phyloP scores from a whole-genome alignment of 1,140 invertebrate genomes.

The Bombus haemorrhoidalis region DNA sequence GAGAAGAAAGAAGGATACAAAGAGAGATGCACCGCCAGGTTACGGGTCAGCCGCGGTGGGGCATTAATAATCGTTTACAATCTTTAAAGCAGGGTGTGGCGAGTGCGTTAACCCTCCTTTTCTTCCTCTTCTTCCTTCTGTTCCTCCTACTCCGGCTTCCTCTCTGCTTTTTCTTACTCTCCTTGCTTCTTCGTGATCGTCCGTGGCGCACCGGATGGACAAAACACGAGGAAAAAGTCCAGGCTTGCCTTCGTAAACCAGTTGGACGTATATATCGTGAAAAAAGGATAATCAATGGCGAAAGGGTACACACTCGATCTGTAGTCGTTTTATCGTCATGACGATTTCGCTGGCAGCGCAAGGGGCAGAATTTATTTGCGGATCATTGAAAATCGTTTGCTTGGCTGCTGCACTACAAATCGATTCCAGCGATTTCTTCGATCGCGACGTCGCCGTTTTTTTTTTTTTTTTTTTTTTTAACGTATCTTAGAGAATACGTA shows the following conservation, averaged over 20 bases:
- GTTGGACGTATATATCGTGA: slow-evolving; percentile 39
- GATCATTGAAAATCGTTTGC: slow-evolving; percentile 12
- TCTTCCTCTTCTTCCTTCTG: slow-evolving; percentile 47
- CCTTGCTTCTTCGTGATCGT: slow-evolving; percentile 36
- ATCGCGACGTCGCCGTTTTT: neutral
- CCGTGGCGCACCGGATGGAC: slow-evolving; percentile 13
- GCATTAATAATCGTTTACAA: slow-evolving; percentile 80
- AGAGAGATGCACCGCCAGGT: slow-evolving; percentile 60
- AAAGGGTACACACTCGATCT: slow-evolving; percentile 21
- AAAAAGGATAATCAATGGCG: slow-evolving; percentile 42
- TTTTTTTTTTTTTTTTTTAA: neutral
- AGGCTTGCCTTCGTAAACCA: slow-evolving; percentile 53
- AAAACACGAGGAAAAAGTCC: slow-evolving; percentile 52
- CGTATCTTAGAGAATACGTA: neutral
- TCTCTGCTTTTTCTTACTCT: slow-evolving; percentile 43
- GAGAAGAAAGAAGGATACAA: slow-evolving; percentile 16
- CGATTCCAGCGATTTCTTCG: neutral
- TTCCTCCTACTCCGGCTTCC: slow-evolving; percentile 25
- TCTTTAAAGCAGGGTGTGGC: slow-evolving; percentile 75
- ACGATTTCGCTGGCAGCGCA: neutral
- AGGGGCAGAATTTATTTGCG: neutral
- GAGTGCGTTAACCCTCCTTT: slow-evolving; percentile 65
- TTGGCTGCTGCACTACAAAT: neutral
- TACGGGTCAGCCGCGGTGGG: slow-evolving; percentile 73
- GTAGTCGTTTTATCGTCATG: slow-evolving; percentile 30